These are phyloP conservation scores for cat (Felis catus) DNA, from an alignment of 2,113 vertebrate species.

Conservation along the genomic window F.catus_Fca126_mat1.0 CM031419.1:13607001-13607500, in stretches of 20 bases:
- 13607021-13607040: slow-evolving; percentile 51
- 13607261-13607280: slow-evolving; percentile 86
- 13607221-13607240: slow-evolving; percentile 88
- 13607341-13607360: slow-evolving; percentile 84
- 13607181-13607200: slow-evolving; percentile 85
- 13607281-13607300: slow-evolving; percentile 87
- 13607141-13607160: slow-evolving; percentile 42
- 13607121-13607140: slow-evolving; percentile 75
- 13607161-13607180: slow-evolving; percentile 80
- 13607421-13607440: slow-evolving; percentile 88
- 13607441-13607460: slow-evolving; percentile 84
- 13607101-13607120: slow-evolving; percentile 53
- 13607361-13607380: slow-evolving; percentile 80
- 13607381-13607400: slow-evolving; percentile 88
- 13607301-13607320: slow-evolving; percentile 86
- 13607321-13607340: slow-evolving; percentile 80
- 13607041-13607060: slow-evolving; percentile 81
- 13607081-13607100: background rate
- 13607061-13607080: slow-evolving; percentile 70
- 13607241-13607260: slow-evolving; percentile 91
- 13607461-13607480: slow-evolving; percentile 81
- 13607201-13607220: slow-evolving; percentile 86
- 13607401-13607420: slow-evolving; percentile 89
- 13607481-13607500: slow-evolving; percentile 83
- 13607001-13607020: slow-evolving; percentile 80